phyloP scores from a whole-genome alignment of 2,113 vertebrate species.

The Zingel zingel region DNA sequence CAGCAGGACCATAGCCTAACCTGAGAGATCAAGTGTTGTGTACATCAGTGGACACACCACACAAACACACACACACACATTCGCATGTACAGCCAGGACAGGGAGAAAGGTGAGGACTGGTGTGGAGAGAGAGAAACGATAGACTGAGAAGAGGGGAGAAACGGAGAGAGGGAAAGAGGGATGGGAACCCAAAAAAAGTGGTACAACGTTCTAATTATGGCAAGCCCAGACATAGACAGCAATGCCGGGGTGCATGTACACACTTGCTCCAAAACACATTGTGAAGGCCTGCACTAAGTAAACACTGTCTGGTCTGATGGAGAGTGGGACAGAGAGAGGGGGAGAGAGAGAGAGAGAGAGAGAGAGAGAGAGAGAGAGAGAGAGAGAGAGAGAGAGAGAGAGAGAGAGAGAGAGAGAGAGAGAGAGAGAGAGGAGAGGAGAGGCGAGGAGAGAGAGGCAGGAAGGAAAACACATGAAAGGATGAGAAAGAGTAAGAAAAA shows the following conservation, averaged over 20 bases:
- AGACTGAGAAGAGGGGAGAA: slow-evolving; percentile 67
- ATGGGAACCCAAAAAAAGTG: slow-evolving; percentile 81
- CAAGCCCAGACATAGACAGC: slow-evolving; percentile 85
- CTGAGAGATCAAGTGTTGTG: slow-evolving; percentile 62
- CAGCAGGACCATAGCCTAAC: slow-evolving; percentile 51
- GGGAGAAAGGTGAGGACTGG: slow-evolving; percentile 69
- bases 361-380: not conserved
- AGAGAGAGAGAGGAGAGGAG: not conserved
- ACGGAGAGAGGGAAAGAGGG: slow-evolving; percentile 69
- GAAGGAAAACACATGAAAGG: slow-evolving; percentile 57
- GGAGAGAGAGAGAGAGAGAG: not conserved
- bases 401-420: slow-evolving; percentile 20
- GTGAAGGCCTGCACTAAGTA: slow-evolving; percentile 79
- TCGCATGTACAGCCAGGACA: slow-evolving; percentile 48
- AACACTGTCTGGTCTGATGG: slow-evolving; percentile 76
- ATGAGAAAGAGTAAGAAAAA: not conserved
- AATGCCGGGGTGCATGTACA: slow-evolving; percentile 81
- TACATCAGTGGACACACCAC: slow-evolving; percentile 62
- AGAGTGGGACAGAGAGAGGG: slow-evolving; percentile 22
- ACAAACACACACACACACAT: slow-evolving; percentile 24
- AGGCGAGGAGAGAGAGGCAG: slow-evolving; percentile 1
- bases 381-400: slow-evolving; percentile 20
- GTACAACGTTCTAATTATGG: slow-evolving; percentile 85
- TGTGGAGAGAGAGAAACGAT: slow-evolving; percentile 58
- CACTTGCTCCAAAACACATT: slow-evolving; percentile 82